Base-by-base conservation (phyloP, 2,113 vertebrate genomes). In the Macaca fascicularis region DNA sequence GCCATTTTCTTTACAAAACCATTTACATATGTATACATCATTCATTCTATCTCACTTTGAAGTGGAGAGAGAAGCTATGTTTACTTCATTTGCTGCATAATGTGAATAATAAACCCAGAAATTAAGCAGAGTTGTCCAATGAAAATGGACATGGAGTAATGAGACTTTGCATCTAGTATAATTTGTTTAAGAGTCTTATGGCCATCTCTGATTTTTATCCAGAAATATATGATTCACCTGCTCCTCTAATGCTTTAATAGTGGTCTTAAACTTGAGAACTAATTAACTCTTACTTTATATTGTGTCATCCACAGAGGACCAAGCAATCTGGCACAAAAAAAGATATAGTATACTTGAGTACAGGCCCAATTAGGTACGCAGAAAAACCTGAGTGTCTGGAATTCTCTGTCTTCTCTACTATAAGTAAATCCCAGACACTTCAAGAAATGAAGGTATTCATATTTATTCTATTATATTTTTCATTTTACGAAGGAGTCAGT, bases 181-280 rank as follows among this genome's bases (percentile, higher is more conserved):
- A 79, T 93, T 89, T 57, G 25, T 91, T 84, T 89, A 70, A 35
- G 91, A 67, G 7, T 48, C 92, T 95, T 48, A 78, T 83, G 75
- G 52, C 48, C 30, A 72, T 88, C 55, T 84, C 57, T 88, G 90
- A 67, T 81, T 93, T 97, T 86, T 96, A 79, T 57, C 72, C 59
- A 86, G 57, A 59, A 93, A 90, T 82, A 89, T 32, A 50, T 38
- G 23, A 88, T 87, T 93, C 64, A 86, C 43, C 11, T 50, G 17
- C 45, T 79, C 80, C 52, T 81, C 38, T 93, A 6, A 43, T 45
- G 23, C 11, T 81, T 94, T 85, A 89, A 74, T 5, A 79, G 43
- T 43, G 14, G 9, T 22, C 82, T 94, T 78, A 89, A 67, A 89
- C 32, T 80, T 70, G 38, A 93, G 52, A 7, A 17, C 6, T 84